Evolutionary conservation across 1,140 invertebrate genomes (phyloP), one percentile per base, ranked within the genome.

Genomic region (Philotrypesis tridentata): DNA sequence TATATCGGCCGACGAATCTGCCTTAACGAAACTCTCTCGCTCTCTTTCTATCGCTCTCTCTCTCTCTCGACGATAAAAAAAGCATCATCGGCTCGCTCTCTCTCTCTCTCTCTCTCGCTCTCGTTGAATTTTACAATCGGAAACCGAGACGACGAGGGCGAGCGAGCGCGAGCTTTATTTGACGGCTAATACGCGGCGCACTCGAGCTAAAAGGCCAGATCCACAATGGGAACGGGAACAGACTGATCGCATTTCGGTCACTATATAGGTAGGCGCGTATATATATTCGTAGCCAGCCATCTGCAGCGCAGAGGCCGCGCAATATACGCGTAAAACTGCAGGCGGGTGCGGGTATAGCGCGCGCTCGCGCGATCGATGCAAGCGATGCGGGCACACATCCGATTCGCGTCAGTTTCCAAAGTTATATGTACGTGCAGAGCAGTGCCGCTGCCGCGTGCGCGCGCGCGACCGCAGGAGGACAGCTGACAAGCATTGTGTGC

Each of bases 351-450:
- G 31, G 37, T 37, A 31, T 33, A 29, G 68, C 21, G 68, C 21
- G 27, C 68, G 65, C 25, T 79, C 21, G 68, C 21, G 27, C 68
- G 65, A 37, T 79, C 65, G 21, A 79, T 79, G 48, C 68, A 65
- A 23, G 31, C 23, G 40, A 68, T 68, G 65, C 23, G 48, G 25
- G 23, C 63, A 60, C 48, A 37, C 65, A 79, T 60, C 67, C 77
- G 77, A 68, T 71, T 55, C 67, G 77, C 55, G 77, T 76, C 74
- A 76, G 74, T 55, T 79, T 73, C 43, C 12, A 79, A 55, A 79
- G 77, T 61, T 71, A 78, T 48, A 37, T 40, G n/a, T 63, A 27
- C 63, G 37, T 14, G 33, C 21, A 63, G n/a, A n/a, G 55, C 17
- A 8, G 37, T 25, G 27, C 48, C 25, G 17, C 23, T 29, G 25